Base-by-base conservation (phyloP, 2,888 invertebrate species). In the Lysandra bellargus region DNA sequence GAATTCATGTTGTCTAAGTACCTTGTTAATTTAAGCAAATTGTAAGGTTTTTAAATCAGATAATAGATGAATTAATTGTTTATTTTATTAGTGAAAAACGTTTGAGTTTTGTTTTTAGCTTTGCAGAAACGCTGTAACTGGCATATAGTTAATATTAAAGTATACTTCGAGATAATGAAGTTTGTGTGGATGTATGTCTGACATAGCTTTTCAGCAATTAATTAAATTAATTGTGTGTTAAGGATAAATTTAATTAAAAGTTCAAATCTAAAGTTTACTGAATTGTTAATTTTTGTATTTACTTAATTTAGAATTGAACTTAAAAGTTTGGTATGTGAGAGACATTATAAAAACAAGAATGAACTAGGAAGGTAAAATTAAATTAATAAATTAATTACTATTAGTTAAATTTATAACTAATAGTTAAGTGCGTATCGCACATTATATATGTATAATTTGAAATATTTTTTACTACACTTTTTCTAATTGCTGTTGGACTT, bases 91-190 rank as follows among this genome's bases (percentile, higher is more conserved):
- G 9, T 9, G 2, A 7, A 44, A 9, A 44, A 44, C 2, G 2
- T 9, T 44, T 44, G 9, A 2, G 44, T 44, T 44, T 1, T 2
- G 2, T 2, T 64, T 64, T 30, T 12, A 64, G 7, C 4, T 64
- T 12, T 3, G 23, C 12, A 4, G 2, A n/a, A 74, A n/a, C 7
- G 0, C 23, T 44, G n/a, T 78, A 72, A 73, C 37, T 72, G 53
- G 78, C 78, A 78, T 57, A 53, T 53, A 53, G 33, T 78, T 49
- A 73, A 30, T 73, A 78, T 53, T n/a, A 6, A 17, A 49, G 78
- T 73, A 57, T 73, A 78, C 78, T 78, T 78, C 57, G 23, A 78
- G n/a, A 72, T n/a, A 53, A 33, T 72, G 53, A 37, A 78, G 78
- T 69, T 72, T 78, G 78, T 78, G 40, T 40, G 77, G 23, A 72